Evolutionary conservation across 1,140 invertebrate genomes (phyloP), one percentile per base, ranked within the genome.

Genomic region (Araneus ventricosus): DNA sequence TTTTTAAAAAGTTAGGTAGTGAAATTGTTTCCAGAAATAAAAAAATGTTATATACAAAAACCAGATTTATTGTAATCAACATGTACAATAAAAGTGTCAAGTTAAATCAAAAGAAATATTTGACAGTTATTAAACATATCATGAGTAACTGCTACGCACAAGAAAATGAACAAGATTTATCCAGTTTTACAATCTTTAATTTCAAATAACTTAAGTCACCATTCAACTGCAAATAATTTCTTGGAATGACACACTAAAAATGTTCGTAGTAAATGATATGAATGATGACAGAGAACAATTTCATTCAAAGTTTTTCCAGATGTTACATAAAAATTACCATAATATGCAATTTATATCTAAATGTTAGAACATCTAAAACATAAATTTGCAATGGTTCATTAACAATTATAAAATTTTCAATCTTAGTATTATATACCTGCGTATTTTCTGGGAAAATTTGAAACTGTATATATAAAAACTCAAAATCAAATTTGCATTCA

Each of bases 131-230:
- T 14, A 2, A 52, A 52, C 17, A 52, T 52, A 14, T 17, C 0
- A 52, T 0, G 17, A 52, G 17, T 52, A 14, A 52, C 10, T 52
- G 45, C 10, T 52, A 52, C 2, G 45, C 17, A 63, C 8, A 67
- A 67, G 24, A 30, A 67, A 67, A 7, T 67, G 6, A 67, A 67
- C 27, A 67, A 8, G 63, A 27, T 67, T n/a, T 30, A 27, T 6
- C 27, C 27, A 14, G 27, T 27, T 27, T 30, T 27, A 67, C 10
- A 67, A 14, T 67, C 17, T 75, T 70, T 37, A 75, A 75, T 75
- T 75, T 37, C 30, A 37, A 75, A 37, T 75, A 75, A 75, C 27
- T 75, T 75, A 75, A 75, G 30, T 67, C 70, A 75, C 70, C 30
- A 6, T 37, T 75, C 30, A 75, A 37, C 30, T 75, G 70, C 14